phyloP scores from a whole-genome alignment of 2,113 vertebrate genomes.

The Capra hircus region DNA sequence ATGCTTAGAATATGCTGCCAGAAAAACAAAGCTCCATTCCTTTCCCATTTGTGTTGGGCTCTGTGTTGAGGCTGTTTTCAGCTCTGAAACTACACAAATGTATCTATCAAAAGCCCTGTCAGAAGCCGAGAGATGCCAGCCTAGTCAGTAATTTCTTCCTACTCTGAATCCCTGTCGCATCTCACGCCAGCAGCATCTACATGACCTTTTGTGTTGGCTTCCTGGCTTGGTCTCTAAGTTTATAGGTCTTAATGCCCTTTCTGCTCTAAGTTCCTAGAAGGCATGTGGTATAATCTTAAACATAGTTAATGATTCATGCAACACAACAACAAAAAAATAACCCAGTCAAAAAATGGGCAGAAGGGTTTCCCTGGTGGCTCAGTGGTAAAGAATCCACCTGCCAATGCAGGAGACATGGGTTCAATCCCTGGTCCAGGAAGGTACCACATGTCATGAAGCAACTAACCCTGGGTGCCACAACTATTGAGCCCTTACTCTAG shows the following conservation, averaged over 20 bases:
- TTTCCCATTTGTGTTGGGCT: not conserved
- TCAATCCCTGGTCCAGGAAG: not conserved
- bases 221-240: not conserved
- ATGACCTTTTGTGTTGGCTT: not conserved
- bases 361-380: not conserved
- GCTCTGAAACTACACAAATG: not conserved
- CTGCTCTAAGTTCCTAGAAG: not conserved
- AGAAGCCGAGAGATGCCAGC: not conserved
- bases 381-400: not conserved
- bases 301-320: not conserved
- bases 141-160: not conserved
- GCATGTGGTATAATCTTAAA: conserved; percentile 3
- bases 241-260: not conserved
- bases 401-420: not conserved
- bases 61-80: not conserved
- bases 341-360: not conserved
- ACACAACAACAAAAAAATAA: not conserved
- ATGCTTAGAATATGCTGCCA: conserved; percentile 55
- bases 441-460: not conserved
- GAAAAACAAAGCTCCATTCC: conserved; percentile 31
- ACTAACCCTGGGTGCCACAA: not conserved
- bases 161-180: not conserved
- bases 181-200: not conserved
- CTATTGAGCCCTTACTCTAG: not conserved
- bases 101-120: conserved; percentile 8